These are phyloP conservation scores for Embidobia sp. DNA, from an alignment of 2,888 invertebrate species.

Conservation along the genomic window DNA sequence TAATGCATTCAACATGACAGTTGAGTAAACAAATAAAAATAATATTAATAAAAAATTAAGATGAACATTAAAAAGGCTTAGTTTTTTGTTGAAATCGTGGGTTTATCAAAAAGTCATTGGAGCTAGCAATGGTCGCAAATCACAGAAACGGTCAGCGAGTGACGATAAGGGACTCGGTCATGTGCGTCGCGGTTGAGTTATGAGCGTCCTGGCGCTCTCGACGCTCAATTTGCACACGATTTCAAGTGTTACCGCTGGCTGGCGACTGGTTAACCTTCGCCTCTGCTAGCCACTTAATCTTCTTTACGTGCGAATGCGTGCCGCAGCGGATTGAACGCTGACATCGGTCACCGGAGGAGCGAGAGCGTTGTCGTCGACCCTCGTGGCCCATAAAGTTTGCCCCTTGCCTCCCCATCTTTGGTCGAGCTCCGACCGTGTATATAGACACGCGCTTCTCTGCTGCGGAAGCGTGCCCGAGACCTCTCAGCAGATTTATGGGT, in stretches of 20 bases:
- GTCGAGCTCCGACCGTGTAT: conserved; percentile 36
- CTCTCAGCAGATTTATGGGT: conserved; percentile 77
- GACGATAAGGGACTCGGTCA: conserved; percentile 63
- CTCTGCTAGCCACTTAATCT: conserved; percentile 81
- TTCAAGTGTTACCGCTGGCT: conserved; percentile 83
- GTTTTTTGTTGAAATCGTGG: too few relatives aligned
- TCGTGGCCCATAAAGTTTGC: conserved; percentile 77
- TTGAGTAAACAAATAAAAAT: too few relatives aligned
- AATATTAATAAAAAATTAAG: too few relatives aligned
- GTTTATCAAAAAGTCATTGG: conserved; percentile 39
- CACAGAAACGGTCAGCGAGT: conserved; percentile 53
- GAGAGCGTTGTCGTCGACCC: conserved; percentile 68
- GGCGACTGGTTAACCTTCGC: conserved; percentile 81
- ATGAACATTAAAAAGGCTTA: too few relatives aligned
- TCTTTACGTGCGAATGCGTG: conserved; percentile 70
- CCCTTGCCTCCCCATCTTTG: conserved; percentile 65
- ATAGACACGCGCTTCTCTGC: conserved; percentile 67
- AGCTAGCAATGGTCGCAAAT: conserved; percentile 55
- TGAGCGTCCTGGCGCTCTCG: conserved; percentile 81
- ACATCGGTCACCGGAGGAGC: conserved; percentile 67
- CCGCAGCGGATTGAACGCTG: conserved; percentile 66
- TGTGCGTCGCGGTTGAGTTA: conserved; percentile 82
- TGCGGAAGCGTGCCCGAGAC: conserved; percentile 69
- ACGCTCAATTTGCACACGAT: conserved; percentile 85
- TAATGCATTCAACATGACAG: too few relatives aligned